Percentiles rank a stretch among this genome's conserved stretches.
These are phyloP conservation scores for Aphelenchoides besseyi DNA, from an alignment of 1,140 invertebrate species.

Conservation along the genomic window DNA sequence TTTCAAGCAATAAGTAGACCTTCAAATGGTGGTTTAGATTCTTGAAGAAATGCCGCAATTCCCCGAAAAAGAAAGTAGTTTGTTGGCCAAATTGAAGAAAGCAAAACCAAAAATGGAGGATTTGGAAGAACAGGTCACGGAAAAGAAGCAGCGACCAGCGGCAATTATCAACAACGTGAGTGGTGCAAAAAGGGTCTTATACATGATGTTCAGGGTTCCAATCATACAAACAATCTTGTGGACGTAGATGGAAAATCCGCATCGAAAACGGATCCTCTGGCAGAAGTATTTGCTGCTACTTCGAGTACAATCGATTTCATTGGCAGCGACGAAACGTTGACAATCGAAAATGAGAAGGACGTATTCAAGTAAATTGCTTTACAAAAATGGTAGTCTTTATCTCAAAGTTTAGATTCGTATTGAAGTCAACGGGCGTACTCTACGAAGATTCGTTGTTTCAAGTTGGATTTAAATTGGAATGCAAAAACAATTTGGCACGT, in stretches of 20 bases:
- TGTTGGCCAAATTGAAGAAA: conserved; percentile 87
- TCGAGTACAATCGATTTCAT: conserved; percentile 32
- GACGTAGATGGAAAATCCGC: conserved; percentile 67
- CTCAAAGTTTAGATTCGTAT: conserved; percentile 78
- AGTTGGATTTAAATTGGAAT: conserved; percentile 94
- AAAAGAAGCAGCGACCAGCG: conserved; percentile 56
- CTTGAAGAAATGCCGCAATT: conserved; percentile 99
- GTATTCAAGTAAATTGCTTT: conserved; percentile 36
- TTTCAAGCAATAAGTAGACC: conserved; percentile 13
- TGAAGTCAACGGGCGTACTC: conserved; percentile 93
- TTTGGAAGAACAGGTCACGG: conserved; percentile 55
- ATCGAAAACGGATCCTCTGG: conserved; percentile 73
- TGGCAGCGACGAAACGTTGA: conserved; percentile 64
- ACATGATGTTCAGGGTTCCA: conserved; percentile 1
- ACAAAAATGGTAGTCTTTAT: neutral
- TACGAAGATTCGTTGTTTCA: conserved; percentile 97
- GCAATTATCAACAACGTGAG: conserved; percentile 53
- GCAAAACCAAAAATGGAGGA: conserved; percentile 73
- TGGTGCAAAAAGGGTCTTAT: too few species aligned
- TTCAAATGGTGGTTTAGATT: conserved; percentile 68
- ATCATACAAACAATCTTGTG: conserved; percentile 76
- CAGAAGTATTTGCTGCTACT: conserved; percentile 85
- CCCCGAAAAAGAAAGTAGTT: conserved; percentile 94
- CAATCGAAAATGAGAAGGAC: conserved; percentile 65
- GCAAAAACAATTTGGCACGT: conserved; percentile 84